Evolutionary conservation across 2,888 invertebrate genomes (phyloP), one percentile per base, ranked within the genome.

Genomic region (Balanococcus diminutus): DNA sequence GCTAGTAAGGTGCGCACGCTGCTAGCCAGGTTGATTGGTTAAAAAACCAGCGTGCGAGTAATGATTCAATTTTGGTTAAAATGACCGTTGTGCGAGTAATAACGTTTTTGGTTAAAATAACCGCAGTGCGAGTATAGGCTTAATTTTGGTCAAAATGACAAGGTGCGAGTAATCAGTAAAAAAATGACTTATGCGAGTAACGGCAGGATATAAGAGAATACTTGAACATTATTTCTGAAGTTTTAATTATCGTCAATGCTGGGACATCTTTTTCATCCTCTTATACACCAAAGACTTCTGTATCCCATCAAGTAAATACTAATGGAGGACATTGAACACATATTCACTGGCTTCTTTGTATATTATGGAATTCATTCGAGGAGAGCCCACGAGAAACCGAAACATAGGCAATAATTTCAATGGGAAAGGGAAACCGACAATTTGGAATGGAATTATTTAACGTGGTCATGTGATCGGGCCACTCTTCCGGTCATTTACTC

Each of bases 231-330:
- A 56, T 56, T 56, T 56, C 22, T 56, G 56, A 56, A 19, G 56
- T 56, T 56, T 56, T 56, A 56, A 56, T 56, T 56, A 56, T 56
- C 56, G 56, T 56, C 56, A 22, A 56, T 56, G 56, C 22, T 56
- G 19, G 8, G 22, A 11, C 39, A 39, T 39, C 39, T 39, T 39
- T 39, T 39, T 11, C 11, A 5, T 11, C 5, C 11, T 39, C 11
- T 11, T 39, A 39, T 39, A 39, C 11, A 11, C 11, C n/a, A n/a
- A n/a, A n/a, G 16, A 16, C 42, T 42, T 9, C 16, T 14, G n/a
- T n/a, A 42, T 56, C 6, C 22, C 6, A 56, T 22, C 19, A 22
- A n/a, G n/a, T n/a, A n/a, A n/a, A 5, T 56, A 56, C 56, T n/a
- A 19, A 56, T 22, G 4, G 22, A 2, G 46, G 11, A 11, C 11